phyloP scores from a whole-genome alignment of 2,888 invertebrate genomes.

The Zhuqinia jingwanae region DNA sequence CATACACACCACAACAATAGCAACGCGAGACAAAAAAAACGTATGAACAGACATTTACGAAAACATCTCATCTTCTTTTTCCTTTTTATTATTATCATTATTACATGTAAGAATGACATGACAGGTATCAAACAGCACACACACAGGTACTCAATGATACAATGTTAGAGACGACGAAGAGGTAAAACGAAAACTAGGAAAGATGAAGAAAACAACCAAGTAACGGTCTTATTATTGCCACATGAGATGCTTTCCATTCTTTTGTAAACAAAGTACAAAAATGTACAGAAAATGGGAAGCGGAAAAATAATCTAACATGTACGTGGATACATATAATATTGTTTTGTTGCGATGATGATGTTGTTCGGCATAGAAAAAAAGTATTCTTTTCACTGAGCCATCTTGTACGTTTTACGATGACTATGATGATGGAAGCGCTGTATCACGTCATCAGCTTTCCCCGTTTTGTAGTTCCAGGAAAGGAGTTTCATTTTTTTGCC shows the following conservation, averaged over 20 bases:
- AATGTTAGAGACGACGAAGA: background rate
- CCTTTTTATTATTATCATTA: background rate
- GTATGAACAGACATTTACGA: background rate
- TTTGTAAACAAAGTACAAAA: background rate
- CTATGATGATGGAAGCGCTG: background rate
- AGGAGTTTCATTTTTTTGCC: slow-evolving; percentile 22
- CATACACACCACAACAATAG: slow-evolving; percentile 5
- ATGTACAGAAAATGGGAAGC: background rate
- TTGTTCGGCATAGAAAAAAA: too few species aligned
- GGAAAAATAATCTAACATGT: background rate
- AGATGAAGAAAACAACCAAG: background rate
- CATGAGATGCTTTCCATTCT: slow-evolving; percentile 16
- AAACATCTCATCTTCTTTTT: background rate
- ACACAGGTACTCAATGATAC: background rate
- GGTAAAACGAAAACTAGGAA: background rate
- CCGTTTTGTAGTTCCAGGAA: slow-evolving; percentile 26
- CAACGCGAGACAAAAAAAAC: slow-evolving; percentile 11
- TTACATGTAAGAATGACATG: slow-evolving; percentile 18
- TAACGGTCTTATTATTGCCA: slow-evolving; percentile 20
- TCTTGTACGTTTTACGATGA: background rate
- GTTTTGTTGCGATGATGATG: background rate
- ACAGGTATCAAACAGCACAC: slow-evolving; percentile 1
- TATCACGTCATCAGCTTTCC: background rate
- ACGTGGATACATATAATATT: background rate
- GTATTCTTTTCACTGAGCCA: background rate